These are phyloP conservation scores for Acropora tenuis DNA, from an alignment of 64 coral and sea anemone genomes.

Conservation along the genomic window DNA sequence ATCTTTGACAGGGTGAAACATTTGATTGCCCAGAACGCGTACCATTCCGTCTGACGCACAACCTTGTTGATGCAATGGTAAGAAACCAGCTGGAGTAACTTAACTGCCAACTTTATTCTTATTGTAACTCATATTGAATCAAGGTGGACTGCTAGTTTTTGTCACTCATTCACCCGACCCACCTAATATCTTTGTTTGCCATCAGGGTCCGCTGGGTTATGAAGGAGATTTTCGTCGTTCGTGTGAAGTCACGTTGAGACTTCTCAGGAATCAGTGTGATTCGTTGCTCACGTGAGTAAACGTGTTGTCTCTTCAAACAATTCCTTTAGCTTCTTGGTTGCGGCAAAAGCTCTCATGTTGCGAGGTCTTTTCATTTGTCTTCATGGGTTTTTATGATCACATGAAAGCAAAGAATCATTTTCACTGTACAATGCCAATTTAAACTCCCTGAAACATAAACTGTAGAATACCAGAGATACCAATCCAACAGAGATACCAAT, in stretches of 20 bases:
- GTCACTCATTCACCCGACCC: too few relatives aligned
- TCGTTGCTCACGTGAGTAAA: conserved; percentile 87
- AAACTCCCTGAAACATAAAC: too few relatives aligned
- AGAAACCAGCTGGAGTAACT: background rate
- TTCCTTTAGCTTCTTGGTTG: background rate
- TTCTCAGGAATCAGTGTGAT: conserved; percentile 92
- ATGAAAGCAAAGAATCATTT: too few relatives aligned
- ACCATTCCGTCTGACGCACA: conserved; percentile 94
- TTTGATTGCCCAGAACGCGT: conserved; percentile 93
- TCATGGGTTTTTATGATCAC: too few relatives aligned
- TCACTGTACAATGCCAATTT: too few relatives aligned
- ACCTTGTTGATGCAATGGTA: conserved; percentile 97
- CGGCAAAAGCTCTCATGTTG: too few relatives aligned
- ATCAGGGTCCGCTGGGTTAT: conserved; percentile 90
- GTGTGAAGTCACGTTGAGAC: conserved; percentile 90
- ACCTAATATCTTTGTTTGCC: background rate
- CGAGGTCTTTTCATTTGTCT: too few relatives aligned
- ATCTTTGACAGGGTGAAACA: conserved; percentile 85
- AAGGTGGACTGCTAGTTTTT: too few relatives aligned
- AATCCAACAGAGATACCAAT: too few relatives aligned
- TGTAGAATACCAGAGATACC: too few relatives aligned
- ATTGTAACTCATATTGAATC: too few relatives aligned
- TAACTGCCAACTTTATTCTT: background rate
- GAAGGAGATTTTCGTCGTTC: conserved; percentile 94
- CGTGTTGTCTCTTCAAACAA: background rate